A percentile compares a stretch with the other conserved stretches of the same genome.
phyloP scores from a whole-genome alignment of 2,888 invertebrate genomes.

The Ischnura elegans region DNA sequence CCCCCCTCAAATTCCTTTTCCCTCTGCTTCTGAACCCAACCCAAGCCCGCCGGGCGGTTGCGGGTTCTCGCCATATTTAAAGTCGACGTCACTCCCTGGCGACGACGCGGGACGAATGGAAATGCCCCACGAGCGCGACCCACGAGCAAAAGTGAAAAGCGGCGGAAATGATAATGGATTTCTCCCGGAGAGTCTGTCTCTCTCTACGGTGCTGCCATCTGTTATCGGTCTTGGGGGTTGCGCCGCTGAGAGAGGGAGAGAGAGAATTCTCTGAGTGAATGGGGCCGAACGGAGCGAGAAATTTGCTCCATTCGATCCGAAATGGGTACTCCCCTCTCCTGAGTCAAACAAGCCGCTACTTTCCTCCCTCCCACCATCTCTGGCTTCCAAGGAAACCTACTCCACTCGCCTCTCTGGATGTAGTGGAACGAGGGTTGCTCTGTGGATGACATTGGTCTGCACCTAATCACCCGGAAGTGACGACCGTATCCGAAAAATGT shows the following conservation, averaged over 20 bases:
- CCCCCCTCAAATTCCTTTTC: neutral
- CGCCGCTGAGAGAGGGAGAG: neutral
- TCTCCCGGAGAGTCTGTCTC: neutral
- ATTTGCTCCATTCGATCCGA: neutral
- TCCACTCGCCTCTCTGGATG: too few species aligned
- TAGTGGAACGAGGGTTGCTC: too few species aligned
- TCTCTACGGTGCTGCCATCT: slow-evolving; percentile 38
- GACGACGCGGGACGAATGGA: neutral
- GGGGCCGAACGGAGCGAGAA: neutral
- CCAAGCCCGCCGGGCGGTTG: too few species aligned
- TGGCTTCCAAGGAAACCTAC: too few species aligned
- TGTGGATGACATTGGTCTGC: too few species aligned
- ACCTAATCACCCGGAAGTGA: too few species aligned
- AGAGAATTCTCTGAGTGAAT: neutral
- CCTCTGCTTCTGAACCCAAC: too few species aligned
- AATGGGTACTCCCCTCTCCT: neutral
- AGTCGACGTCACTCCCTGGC: neutral
- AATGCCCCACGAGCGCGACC: neutral
- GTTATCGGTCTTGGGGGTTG: neutral
- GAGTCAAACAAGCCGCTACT: neutral
- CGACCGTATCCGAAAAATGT: too few species aligned
- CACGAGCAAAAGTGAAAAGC: neutral
- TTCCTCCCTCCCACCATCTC: too few species aligned
- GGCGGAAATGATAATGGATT: neutral
- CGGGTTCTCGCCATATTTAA: neutral